Conservation (phyloP, 2,113 vertebrate species). For the Australoheros scitulus region DNA sequence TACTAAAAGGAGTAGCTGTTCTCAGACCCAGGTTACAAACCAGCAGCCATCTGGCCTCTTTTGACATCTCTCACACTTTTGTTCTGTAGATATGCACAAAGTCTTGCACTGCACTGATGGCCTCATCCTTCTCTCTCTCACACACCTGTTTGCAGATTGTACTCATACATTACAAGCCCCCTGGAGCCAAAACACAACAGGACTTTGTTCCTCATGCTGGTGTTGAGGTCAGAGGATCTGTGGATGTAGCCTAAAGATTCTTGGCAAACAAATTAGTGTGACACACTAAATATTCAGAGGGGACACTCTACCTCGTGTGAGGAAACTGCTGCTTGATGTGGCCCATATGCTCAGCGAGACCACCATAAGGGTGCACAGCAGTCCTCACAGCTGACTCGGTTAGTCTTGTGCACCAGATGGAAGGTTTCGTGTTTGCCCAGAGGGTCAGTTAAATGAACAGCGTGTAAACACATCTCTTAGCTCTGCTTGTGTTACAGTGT, state of each 20-base stretch:
- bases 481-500: slow-evolving; percentile 33
- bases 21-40: slow-evolving; percentile 49
- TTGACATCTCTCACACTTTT: slow-evolving; percentile 39
- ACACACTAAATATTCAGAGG: slow-evolving; percentile 47
- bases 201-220: slow-evolving; percentile 4
- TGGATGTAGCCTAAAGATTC: slow-evolving; percentile 16
- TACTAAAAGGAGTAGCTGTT: slow-evolving; percentile 35
- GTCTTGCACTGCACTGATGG: slow-evolving; percentile 53
- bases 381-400: slow-evolving; percentile 3
- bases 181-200: slow-evolving; percentile 12
- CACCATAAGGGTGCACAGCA: slow-evolving; percentile 14
- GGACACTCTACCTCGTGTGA: slow-evolving; percentile 60
- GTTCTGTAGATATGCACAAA: slow-evolving; percentile 54
- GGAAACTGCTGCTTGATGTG: not conserved
- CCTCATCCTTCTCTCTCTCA: slow-evolving; percentile 8
- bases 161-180: not conserved
- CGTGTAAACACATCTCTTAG: slow-evolving; percentile 22
- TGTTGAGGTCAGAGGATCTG: slow-evolving; percentile 10
- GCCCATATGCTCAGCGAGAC: slow-evolving; percentile 39
- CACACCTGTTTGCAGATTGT: slow-evolving; percentile 42
- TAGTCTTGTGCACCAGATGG: slow-evolving; percentile 19
- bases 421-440: not conserved
- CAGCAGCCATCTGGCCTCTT: slow-evolving; percentile 51
- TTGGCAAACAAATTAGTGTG: slow-evolving; percentile 9
- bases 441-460: not conserved